phyloP scores from a whole-genome alignment of 2,888 invertebrate genomes.

The Strigamia crassipes region DNA sequence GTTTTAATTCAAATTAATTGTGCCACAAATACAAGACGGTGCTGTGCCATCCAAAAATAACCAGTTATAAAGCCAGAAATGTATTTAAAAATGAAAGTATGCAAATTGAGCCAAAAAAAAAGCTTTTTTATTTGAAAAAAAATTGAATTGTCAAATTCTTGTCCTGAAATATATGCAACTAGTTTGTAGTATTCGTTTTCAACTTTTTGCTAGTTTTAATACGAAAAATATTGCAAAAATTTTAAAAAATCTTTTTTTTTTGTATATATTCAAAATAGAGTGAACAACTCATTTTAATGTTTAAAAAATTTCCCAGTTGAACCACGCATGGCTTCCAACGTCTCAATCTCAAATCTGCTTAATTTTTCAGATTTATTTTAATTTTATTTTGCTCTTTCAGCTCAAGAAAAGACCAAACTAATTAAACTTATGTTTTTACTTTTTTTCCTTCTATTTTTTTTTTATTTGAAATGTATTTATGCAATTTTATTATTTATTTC shows the following conservation, averaged over 20 bases:
- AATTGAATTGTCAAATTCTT: conserved; percentile 43
- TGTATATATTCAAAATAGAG: neutral
- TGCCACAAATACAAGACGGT: neutral
- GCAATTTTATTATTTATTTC: conserved; percentile 39
- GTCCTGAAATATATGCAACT: conserved; percentile 43
- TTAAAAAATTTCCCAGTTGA: conserved; percentile 7
- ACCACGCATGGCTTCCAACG: conserved; percentile 23
- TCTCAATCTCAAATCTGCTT: neutral
- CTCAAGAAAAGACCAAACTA: conserved; percentile 19
- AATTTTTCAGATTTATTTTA: neutral
- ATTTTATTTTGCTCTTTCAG: neutral
- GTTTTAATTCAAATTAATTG: neutral
- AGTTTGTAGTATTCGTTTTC: conserved; percentile 35
- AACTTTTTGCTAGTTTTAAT: conserved; percentile 6
- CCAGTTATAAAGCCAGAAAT: neutral
- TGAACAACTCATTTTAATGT: neutral
- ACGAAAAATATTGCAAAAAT: neutral
- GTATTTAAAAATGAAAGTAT: neutral
- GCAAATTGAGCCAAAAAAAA: neutral
- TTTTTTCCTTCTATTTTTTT: neutral
- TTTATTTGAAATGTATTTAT: neutral
- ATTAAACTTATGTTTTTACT: neutral
- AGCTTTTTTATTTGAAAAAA: neutral
- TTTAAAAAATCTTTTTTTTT: neutral
- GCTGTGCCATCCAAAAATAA: conserved; percentile 40